phyloP scores from a whole-genome alignment of 1,140 invertebrate genomes.

The Metaphire vulgaris region DNA sequence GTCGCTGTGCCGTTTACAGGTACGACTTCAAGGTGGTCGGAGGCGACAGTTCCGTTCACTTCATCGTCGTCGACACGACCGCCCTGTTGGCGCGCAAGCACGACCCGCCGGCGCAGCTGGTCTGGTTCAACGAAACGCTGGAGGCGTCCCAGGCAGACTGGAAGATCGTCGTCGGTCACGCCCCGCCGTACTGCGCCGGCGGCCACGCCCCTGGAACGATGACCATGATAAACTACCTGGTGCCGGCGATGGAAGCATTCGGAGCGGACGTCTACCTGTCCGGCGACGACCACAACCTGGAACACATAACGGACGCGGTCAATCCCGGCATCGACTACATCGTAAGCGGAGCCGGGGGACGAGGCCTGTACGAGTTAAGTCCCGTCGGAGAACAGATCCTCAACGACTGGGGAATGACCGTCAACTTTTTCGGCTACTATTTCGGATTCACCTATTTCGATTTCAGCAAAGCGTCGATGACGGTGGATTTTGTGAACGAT shows the following conservation, averaged over 20 bases:
- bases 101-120: background rate
- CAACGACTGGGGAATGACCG: background rate
- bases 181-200: constrained; percentile 5
- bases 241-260: background rate
- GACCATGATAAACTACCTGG: background rate
- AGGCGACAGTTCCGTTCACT: background rate
- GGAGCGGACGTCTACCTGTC: constrained; percentile 7
- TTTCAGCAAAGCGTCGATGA: background rate
- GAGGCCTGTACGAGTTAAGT: constrained; percentile 7
- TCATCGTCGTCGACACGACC: background rate
- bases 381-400: background rate
- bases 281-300: constrained; percentile 20
- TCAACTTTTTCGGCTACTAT: background rate
- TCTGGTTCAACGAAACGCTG: background rate
- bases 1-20: background rate
- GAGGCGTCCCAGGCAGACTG: constrained; percentile 1
- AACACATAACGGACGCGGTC: constrained; percentile 5
- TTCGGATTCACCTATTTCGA: background rate
- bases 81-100: background rate
- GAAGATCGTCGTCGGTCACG: constrained; percentile 22
- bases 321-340: constrained; percentile 2
- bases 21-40: background rate
- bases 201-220: background rate
- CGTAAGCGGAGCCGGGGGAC: constrained; percentile 10
- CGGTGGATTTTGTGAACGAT: background rate